Conservation (phyloP, 2,113 vertebrate species). For the Oryzias celebensis region DNA sequence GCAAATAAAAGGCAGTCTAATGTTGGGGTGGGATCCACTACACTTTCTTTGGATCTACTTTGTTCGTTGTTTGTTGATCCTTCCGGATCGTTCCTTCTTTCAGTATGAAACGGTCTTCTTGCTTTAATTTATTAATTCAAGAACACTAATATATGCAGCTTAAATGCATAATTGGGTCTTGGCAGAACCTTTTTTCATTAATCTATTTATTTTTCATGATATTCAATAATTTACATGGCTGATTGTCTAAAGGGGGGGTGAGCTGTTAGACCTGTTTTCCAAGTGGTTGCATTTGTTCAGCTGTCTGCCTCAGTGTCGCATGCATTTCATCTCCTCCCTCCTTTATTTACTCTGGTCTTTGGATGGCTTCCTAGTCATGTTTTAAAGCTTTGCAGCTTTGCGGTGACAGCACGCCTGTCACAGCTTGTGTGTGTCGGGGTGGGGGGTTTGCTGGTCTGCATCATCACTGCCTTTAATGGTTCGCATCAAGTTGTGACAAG, state of each 20-base stretch:
- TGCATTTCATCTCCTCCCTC: constrained; percentile 66
- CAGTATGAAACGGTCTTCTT: constrained; percentile 50
- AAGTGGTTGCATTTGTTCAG: constrained; percentile 75
- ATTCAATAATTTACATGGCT: constrained; percentile 73
- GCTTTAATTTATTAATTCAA: constrained; percentile 36
- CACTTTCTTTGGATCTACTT: constrained; percentile 45
- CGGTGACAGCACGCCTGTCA: constrained; percentile 60
- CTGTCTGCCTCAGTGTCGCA: constrained; percentile 67
- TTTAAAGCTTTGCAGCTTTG: constrained; percentile 67
- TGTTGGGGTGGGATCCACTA: constrained; percentile 36
- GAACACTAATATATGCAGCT: constrained; percentile 49
- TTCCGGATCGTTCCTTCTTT: constrained; percentile 27
- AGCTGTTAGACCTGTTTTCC: constrained; percentile 69
- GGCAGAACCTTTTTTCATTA: constrained; percentile 60
- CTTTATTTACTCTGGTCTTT: constrained; percentile 72
- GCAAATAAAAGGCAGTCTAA: constrained; percentile 50
- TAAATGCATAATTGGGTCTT: constrained; percentile 65
- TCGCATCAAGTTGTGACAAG: constrained; percentile 66
- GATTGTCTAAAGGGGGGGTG: constrained; percentile 69
- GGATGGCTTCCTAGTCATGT: constrained; percentile 69
- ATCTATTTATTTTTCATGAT: constrained; percentile 73
- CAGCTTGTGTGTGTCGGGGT: constrained; percentile 6
- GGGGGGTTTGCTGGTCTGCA: constrained; percentile 22
- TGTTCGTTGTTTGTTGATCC: constrained; percentile 20
- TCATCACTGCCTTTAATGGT: constrained; percentile 65